Conservation (phyloP, 2,888 invertebrate genomes). For the Tinea pellionella region DNA sequence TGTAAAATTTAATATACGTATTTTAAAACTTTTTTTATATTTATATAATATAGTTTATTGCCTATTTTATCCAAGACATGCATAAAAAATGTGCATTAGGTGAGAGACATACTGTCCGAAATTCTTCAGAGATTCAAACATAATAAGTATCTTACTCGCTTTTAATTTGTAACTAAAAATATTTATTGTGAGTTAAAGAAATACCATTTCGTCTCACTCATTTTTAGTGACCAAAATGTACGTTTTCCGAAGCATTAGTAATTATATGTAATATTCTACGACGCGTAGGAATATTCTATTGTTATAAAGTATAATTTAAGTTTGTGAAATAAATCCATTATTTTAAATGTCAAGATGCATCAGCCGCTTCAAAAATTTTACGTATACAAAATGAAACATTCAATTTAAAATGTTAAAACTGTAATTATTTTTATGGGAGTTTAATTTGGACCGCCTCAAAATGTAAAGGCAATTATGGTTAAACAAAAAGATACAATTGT, state of each 20-base stretch:
- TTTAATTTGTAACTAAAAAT: no score
- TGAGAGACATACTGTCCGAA: no score
- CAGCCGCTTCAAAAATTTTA: neutral
- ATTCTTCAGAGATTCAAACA: no score
- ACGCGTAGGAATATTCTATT: neutral
- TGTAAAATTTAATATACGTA: no score
- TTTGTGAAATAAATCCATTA: neutral
- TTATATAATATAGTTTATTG: no score
- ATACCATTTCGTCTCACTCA: no score
- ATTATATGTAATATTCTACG: neutral
- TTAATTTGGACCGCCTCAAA: slow-evolving; percentile 1
- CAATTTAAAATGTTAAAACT: neutral
- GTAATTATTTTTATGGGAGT: neutral
- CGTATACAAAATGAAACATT: neutral
- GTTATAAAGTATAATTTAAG: neutral
- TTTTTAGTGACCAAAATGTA: neutral
- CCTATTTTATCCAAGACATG: no score
- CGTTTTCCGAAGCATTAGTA: neutral
- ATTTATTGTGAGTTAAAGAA: no score
- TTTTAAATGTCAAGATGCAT: slow-evolving; percentile 3
- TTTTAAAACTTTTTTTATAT: no score
- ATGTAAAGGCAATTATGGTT: neutral
- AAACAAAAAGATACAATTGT: neutral
- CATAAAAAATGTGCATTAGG: no score
- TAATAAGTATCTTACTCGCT: no score